Conservation (phyloP, 2,888 invertebrate species). For the Dicycla oo region DNA sequence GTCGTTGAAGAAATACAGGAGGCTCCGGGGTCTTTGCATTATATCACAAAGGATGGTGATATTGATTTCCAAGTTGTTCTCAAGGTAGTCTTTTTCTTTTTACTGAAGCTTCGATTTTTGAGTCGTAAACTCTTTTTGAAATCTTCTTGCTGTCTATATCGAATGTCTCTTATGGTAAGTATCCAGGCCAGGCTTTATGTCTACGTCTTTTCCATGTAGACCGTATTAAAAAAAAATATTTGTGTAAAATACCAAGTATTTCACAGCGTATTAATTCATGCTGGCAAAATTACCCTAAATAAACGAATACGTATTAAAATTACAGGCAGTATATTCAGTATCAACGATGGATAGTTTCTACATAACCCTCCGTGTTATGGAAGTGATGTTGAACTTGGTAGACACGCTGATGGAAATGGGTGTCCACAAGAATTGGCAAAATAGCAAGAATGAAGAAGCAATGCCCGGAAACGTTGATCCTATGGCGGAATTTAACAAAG, state of each 20-base stretch:
- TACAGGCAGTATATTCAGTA: constrained; percentile 96
- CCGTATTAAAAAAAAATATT: too few species aligned
- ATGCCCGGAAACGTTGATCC: constrained; percentile 81
- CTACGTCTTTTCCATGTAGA: too few species aligned
- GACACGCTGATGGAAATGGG: constrained; percentile 98
- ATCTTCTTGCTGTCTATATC: not conserved
- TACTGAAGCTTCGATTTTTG: not conserved
- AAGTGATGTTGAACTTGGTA: constrained; percentile 97
- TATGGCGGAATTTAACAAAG: constrained; percentile 81
- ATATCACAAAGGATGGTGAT: constrained; percentile 98
- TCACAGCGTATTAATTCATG: not conserved
- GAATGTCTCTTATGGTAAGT: not conserved
- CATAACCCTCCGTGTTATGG: constrained; percentile 97
- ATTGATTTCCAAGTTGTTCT: constrained; percentile 97
- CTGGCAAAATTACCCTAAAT: not conserved
- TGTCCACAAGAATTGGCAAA: constrained; percentile 92
- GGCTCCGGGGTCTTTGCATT: constrained; percentile 96
- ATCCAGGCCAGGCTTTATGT: not conserved
- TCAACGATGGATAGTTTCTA: constrained; percentile 95
- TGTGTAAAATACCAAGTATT: too few species aligned
- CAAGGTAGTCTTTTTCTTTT: constrained; percentile 88
- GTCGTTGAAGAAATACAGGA: constrained; percentile 96
- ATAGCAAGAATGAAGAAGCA: constrained; percentile 80
- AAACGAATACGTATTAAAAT: constrained; percentile 14
- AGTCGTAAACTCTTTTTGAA: not conserved